Conservation (phyloP, 2,113 vertebrate genomes). For the Gallinago media region DNA sequence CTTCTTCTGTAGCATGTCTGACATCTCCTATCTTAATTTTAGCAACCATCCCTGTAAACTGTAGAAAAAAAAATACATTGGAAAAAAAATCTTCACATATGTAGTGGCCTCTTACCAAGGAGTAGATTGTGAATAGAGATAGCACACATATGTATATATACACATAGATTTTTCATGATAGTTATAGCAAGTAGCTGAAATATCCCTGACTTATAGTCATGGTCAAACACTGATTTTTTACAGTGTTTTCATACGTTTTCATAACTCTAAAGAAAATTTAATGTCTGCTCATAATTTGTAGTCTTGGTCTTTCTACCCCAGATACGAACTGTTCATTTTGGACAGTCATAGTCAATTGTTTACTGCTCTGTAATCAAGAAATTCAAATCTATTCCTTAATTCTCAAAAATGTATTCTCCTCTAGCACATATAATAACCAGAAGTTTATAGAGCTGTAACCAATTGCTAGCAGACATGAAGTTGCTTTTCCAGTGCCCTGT, state of each 20-base stretch:
- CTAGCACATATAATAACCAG: not conserved
- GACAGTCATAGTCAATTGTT: not conserved
- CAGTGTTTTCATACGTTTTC: not conserved
- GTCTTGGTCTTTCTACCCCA: not conserved
- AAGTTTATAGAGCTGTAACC: not conserved
- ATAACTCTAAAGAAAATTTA: not conserved
- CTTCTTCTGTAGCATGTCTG: not conserved
- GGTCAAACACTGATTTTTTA: not conserved
- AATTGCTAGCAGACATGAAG: not conserved
- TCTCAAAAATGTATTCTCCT: not conserved
- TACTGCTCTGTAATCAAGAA: not conserved
- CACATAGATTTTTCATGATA: not conserved
- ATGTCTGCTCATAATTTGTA: not conserved
- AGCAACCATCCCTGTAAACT: not conserved
- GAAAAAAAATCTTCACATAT: not conserved
- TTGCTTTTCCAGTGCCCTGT: not conserved
- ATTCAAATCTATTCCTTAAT: not conserved
- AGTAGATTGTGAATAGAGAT: not conserved
- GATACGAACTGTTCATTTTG: not conserved
- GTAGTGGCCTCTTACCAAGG: not conserved
- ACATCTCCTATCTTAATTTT: not conserved
- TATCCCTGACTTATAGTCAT: not conserved
- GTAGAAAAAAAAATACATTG: not conserved
- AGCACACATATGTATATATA: rapidly evolving
- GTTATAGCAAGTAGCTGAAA: not conserved